Base-by-base conservation (phyloP, 64 coral and sea anemone species). In the Montipora efflorescens region DNA sequence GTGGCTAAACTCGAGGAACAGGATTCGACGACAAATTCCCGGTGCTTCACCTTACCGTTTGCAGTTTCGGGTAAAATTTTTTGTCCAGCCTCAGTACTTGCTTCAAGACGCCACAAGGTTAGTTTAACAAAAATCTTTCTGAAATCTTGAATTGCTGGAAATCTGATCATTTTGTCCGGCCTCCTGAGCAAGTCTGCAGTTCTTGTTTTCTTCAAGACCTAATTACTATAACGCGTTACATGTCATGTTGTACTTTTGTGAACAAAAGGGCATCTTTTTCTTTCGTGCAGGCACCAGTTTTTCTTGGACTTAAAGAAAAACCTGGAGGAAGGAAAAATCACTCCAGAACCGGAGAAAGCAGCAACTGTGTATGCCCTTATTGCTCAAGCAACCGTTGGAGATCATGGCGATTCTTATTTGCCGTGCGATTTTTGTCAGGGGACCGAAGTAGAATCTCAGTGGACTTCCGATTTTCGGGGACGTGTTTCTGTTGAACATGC, bases 241-340 rank as follows among this genome's bases (percentile, higher is more conserved):
- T 83, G 23, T 86, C 18, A 9, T 59, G 48, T 1, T 22, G 18
- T 6, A 21, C 62, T 70, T 47, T 66, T 86, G 47, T 72, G 46
- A 86, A 59, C 82, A 68, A 19, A 67, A 43, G 45, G 18, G 67
- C 76, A 25, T 59, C 87, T 89, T 43, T 84, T 92, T 91, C 64
- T 83, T 28, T 80, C 69, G 36, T 87, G 28, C 74, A 99, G 98
- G 92, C 89, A 96, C 86, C 95, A 99, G 50, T 94, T 89, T 59
- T 99, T 99, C 53, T 82, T 94, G 22, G 78, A 96, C 16, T 85
- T 96, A 70, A 99, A 92, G 74, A 94, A 80, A 20, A 84, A 99
- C 55, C 59, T 96, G 67, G 92, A 91, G 47, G 78, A 99, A 57
- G 78, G 92, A 43, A 88, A 79, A 16, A 90, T 88, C n/a, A 86